Conservation (phyloP, 2,113 vertebrate genomes). For the Cinclus cinclus region DNA sequence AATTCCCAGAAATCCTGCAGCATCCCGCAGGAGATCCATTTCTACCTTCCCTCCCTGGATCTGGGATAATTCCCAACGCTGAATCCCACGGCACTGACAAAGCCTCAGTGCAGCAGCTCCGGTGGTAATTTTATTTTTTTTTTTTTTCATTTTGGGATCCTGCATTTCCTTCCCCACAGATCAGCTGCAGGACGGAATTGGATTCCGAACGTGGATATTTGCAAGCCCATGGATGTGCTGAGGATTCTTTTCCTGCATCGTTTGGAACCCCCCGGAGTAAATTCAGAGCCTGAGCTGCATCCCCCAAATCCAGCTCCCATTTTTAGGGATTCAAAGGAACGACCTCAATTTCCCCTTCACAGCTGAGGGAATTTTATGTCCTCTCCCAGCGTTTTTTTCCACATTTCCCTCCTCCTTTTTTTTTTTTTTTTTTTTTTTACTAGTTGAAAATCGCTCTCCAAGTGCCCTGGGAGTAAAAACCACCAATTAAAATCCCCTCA, state of each 20-base stretch:
- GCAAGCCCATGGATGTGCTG: rapidly evolving
- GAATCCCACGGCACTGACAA: neutral
- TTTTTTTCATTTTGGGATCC: neutral
- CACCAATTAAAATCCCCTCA: neutral
- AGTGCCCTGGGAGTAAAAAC: neutral
- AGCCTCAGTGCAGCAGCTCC: neutral
- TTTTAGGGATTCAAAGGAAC: neutral
- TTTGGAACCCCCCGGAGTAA: neutral
- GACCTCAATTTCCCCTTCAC: neutral
- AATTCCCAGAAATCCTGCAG: neutral
- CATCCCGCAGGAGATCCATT: neutral
- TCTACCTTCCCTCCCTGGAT: neutral
- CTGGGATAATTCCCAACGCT: neutral
- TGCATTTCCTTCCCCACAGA: neutral
- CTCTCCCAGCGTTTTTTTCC: neutral
- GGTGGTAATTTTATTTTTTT: neutral
- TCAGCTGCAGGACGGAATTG: neutral
- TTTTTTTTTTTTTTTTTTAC: too few relatives aligned
- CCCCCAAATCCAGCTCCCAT: neutral
- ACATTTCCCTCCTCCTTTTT: neutral
- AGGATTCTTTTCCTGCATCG: neutral
- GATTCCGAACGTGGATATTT: neutral
- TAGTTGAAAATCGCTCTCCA: neutral
- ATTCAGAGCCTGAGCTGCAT: neutral
- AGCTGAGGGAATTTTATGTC: neutral